Percentiles rank a stretch among this genome's conserved stretches.
These are phyloP conservation scores for Semnornis frantzii DNA, from an alignment of 2,113 vertebrate species.

Conservation along the genomic window DNA sequence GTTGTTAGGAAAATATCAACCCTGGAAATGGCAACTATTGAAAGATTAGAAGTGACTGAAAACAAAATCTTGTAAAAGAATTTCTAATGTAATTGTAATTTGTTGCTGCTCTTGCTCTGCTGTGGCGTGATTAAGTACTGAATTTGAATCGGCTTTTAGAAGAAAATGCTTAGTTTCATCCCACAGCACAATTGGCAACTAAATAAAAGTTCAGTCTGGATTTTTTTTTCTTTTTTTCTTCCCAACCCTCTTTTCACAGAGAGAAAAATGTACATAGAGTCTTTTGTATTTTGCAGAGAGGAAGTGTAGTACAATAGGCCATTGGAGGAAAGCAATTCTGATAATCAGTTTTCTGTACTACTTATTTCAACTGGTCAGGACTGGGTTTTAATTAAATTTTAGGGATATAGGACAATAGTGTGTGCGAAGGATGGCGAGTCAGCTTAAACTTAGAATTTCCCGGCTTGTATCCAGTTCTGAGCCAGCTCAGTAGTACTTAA, in stretches of 20 bases:
- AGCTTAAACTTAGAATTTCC: slow-evolving; percentile 76
- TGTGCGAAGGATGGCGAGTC: slow-evolving; percentile 64
- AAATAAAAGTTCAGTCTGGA: slow-evolving; percentile 58
- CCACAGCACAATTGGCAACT: slow-evolving; percentile 40
- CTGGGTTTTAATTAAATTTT: slow-evolving; percentile 82
- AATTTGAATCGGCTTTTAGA: slow-evolving; percentile 51
- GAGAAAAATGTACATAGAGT: slow-evolving; percentile 67
- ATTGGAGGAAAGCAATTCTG: slow-evolving; percentile 70
- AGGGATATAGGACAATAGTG: slow-evolving; percentile 72
- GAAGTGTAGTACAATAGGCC: slow-evolving; percentile 66
- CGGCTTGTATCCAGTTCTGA: slow-evolving; percentile 68
- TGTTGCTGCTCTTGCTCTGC: slow-evolving; percentile 23
- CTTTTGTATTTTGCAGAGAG: slow-evolving; percentile 67
- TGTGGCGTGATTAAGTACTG: slow-evolving; percentile 35
- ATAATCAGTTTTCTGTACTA: slow-evolving; percentile 75
- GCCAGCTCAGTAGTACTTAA: slow-evolving; percentile 68
- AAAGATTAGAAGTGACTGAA: slow-evolving; percentile 42
- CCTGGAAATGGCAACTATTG: not conserved
- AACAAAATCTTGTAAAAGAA: slow-evolving; percentile 42
- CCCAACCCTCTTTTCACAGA: slow-evolving; percentile 27
- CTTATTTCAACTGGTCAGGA: slow-evolving; percentile 72
- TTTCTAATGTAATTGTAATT: slow-evolving; percentile 53
- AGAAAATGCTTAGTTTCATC: slow-evolving; percentile 53
- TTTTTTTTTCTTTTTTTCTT: not conserved
- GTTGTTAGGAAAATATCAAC: slow-evolving; percentile 9